A percentile compares a stretch with the other conserved stretches of the same genome.
These are phyloP conservation scores for Rhorus exstirpatorius DNA, from an alignment of 2,888 invertebrate genomes.

Conservation along the genomic window DNA sequence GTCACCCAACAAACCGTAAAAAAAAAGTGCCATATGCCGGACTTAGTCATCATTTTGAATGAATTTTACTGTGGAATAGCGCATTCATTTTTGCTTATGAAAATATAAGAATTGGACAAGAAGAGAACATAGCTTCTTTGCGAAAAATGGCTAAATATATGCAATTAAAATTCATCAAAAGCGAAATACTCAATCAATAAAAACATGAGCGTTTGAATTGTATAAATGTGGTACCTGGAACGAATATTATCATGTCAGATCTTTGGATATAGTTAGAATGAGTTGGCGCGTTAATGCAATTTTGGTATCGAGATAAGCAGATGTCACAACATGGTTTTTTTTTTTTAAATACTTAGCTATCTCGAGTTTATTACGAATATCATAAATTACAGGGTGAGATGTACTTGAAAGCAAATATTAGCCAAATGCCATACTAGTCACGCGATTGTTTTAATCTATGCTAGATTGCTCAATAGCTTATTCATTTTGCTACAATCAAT, in stretches of 20 bases:
- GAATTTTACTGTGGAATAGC: conserved; percentile 8
- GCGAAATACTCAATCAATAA: too few relatives aligned
- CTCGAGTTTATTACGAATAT: conserved; percentile 16
- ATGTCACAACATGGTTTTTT: conserved; percentile 18
- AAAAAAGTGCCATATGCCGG: conserved; percentile 42
- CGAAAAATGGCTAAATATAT: neutral
- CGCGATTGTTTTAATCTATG: conserved; percentile 26
- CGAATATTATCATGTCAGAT: too few relatives aligned
- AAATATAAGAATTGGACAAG: neutral
- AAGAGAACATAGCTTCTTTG: neutral
- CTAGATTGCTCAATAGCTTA: too few relatives aligned
- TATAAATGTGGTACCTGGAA: too few relatives aligned
- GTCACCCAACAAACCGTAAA: conserved; percentile 18
- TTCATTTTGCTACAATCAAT: too few relatives aligned
- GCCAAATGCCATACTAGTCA: conserved; percentile 60
- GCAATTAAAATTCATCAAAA: neutral
- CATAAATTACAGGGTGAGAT: conserved; percentile 20
- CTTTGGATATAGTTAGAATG: neutral
- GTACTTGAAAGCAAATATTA: conserved; percentile 40
- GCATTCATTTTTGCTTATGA: neutral
- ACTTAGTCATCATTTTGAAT: conserved; percentile 27
- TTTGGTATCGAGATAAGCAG: conserved; percentile 6
- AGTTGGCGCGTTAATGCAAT: conserved; percentile 26
- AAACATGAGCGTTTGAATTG: too few relatives aligned
- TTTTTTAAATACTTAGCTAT: conserved; percentile 6